phyloP scores from a whole-genome alignment of 2,113 vertebrate species.

The Limnothrissa miodon region DNA sequence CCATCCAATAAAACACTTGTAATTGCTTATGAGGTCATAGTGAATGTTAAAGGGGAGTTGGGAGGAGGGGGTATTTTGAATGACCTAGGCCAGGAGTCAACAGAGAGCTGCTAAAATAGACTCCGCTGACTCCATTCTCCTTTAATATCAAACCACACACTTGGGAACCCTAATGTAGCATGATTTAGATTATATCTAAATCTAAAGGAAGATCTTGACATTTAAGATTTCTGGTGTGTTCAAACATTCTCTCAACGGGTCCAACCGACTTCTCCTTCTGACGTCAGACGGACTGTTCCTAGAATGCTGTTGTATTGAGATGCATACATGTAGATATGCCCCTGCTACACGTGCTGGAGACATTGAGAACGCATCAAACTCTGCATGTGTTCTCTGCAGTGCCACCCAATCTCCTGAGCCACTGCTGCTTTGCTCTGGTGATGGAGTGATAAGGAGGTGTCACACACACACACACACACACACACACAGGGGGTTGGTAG shows the following conservation, averaged over 20 bases:
- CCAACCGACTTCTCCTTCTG: too few relatives aligned
- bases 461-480: too few relatives aligned
- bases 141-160: not conserved
- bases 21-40: slow-evolving; percentile 65
- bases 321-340: not conserved
- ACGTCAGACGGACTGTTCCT: too few relatives aligned
- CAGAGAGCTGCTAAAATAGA: not conserved
- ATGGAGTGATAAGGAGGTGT: not conserved
- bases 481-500: too few relatives aligned
- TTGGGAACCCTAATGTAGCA: not conserved
- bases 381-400: slow-evolving; percentile 9
- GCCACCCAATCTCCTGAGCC: not conserved
- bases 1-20: slow-evolving; percentile 52
- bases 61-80: slow-evolving; percentile 20
- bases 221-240: not conserved
- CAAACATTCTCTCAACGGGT: not conserved
- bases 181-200: not conserved
- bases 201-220: not conserved
- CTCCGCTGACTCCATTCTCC: too few relatives aligned
- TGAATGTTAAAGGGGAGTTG: slow-evolving; percentile 38
- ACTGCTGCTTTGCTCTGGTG: too few relatives aligned
- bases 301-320: too few relatives aligned
- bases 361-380: not conserved
- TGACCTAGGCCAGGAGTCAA: slow-evolving; percentile 39
- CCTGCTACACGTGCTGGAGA: not conserved